Evolutionary conservation across 2,797 vertebrate genomes (phyloP).

Genomic region (Odontamblyopus rebecca): DNA sequence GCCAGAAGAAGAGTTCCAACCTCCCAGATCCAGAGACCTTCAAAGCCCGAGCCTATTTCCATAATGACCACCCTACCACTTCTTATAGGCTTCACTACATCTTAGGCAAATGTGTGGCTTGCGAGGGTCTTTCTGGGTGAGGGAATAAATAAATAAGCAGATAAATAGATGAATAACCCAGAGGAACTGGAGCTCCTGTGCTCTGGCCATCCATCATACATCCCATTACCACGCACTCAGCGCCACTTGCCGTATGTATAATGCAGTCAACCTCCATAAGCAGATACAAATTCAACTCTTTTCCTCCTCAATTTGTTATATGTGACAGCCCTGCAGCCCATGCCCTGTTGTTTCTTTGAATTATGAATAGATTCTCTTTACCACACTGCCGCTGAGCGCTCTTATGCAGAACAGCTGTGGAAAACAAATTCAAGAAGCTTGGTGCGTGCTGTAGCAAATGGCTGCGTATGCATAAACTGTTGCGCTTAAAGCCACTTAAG

Average conservation of each 20-base stretch:
- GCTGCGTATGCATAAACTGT: conserved; percentile 71
- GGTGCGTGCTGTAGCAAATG: conserved; percentile 52
- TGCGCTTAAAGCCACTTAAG: conserved; percentile 69
- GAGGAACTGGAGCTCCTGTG: conserved; percentile 60
- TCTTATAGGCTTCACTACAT: conserved; percentile 25
- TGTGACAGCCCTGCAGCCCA: conserved; percentile 66
- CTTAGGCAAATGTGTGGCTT: conserved; percentile 58
- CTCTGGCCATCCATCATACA: conserved; percentile 79
- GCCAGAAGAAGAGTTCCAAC: conserved; percentile 39
- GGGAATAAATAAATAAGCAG: conserved; percentile 78
- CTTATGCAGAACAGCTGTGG: conserved; percentile 67
- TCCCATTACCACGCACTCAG: conserved; percentile 77
- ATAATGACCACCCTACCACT: conserved; percentile 24
- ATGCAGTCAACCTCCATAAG: conserved; percentile 76
- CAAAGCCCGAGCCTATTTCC: conserved; percentile 30
- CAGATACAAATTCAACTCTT: conserved; percentile 79
- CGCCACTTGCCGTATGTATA: conserved; percentile 73
- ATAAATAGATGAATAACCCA: conserved; percentile 80
- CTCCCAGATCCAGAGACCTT: conserved; percentile 12
- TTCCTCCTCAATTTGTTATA: conserved; percentile 79
- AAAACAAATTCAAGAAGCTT: conserved; percentile 62
- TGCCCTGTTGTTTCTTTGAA: conserved; percentile 71
- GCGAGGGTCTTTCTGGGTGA: conserved; percentile 68
- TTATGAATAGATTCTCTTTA: conserved; percentile 73
- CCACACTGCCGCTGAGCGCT: conserved; percentile 53